A percentile compares a stretch with the other conserved stretches of the same genome.
Conservation (phyloP, 2,888 invertebrate genomes). For the Drosophila diplacantha region DNA sequence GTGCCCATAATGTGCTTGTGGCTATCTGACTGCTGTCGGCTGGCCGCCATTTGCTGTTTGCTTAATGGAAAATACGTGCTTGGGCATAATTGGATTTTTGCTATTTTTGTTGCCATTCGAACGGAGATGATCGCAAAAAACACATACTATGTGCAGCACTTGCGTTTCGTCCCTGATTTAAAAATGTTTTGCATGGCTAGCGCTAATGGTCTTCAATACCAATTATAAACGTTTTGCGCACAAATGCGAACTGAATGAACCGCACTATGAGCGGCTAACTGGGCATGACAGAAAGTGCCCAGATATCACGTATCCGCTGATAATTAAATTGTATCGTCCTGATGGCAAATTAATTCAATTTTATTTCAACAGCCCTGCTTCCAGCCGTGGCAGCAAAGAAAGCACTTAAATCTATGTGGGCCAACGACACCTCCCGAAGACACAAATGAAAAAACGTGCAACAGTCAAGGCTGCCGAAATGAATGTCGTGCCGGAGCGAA, state of each 20-base stretch:
- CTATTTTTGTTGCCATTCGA: conserved; percentile 43
- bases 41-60: conserved; percentile 52
- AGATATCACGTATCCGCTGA: conserved; percentile 23
- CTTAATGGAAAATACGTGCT: conserved; percentile 69
- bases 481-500: conserved; percentile 19
- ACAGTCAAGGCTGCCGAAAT: conserved; percentile 22
- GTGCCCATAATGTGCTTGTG: conserved; percentile 40
- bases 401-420: conserved; percentile 24
- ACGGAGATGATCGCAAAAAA: conserved; percentile 28
- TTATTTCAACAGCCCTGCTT: conserved; percentile 14
- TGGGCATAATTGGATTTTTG: conserved; percentile 64
- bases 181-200: conserved; percentile 48
- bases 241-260: conserved; percentile 26
- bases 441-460: conserved; percentile 31
- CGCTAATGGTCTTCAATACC: conserved; percentile 49
- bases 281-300: conserved; percentile 6
- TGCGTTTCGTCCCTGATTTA: conserved; percentile 40
- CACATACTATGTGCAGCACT: conserved; percentile 18
- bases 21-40: conserved; percentile 40
- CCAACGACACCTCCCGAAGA: conserved; percentile 8
- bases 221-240: conserved; percentile 28
- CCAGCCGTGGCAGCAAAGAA: conserved; percentile 5
- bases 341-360: conserved; percentile 30
- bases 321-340: conserved; percentile 32
- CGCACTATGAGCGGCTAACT: conserved; percentile 24